These are phyloP conservation scores for Babylonia areolata DNA, from an alignment of 1,140 invertebrate species.

Conservation along the genomic window DNA sequence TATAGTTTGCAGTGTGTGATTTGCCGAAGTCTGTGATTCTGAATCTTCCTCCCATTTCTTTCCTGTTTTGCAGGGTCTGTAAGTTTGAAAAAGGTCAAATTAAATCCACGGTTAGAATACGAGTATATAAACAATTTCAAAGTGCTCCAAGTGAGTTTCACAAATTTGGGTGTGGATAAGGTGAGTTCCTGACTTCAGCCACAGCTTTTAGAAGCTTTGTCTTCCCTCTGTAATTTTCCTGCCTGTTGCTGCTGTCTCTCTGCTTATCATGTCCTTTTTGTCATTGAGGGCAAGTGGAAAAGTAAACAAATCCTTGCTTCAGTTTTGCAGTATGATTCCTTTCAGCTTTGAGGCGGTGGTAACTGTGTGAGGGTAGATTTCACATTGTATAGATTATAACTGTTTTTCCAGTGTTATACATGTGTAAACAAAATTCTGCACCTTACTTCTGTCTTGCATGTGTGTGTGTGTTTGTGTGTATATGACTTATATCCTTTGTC, in stretches of 20 bases:
- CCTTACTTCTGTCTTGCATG: no score
- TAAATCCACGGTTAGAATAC: conserved; percentile 98
- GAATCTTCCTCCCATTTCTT: not conserved
- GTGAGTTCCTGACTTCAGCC: conserved; percentile 78
- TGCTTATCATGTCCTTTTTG: not conserved
- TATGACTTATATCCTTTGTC: no score
- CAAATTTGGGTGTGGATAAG: conserved; percentile 99
- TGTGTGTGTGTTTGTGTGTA: no score
- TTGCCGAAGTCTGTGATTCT: no score
- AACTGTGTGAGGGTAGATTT: no score
- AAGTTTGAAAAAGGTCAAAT: conserved; percentile 97
- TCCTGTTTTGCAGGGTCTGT: conserved; percentile 82
- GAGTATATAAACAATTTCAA: conserved; percentile 99
- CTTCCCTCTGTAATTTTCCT: not conserved
- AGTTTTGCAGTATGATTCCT: not conserved
- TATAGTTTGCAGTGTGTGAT: no score
- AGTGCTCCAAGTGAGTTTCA: conserved; percentile 97
- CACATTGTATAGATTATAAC: no score
- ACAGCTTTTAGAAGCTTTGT: no score
- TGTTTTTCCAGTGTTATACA: no score
- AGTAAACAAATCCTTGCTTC: not conserved
- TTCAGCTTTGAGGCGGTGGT: no score
- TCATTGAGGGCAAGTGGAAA: not conserved
- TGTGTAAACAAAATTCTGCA: no score
- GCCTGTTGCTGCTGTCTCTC: not conserved